Evolutionary conservation across 2,113 vertebrate species (phyloP), one percentile per base, ranked within the genome.

Genomic region (Tympanuchus pallidicinctus): DNA sequence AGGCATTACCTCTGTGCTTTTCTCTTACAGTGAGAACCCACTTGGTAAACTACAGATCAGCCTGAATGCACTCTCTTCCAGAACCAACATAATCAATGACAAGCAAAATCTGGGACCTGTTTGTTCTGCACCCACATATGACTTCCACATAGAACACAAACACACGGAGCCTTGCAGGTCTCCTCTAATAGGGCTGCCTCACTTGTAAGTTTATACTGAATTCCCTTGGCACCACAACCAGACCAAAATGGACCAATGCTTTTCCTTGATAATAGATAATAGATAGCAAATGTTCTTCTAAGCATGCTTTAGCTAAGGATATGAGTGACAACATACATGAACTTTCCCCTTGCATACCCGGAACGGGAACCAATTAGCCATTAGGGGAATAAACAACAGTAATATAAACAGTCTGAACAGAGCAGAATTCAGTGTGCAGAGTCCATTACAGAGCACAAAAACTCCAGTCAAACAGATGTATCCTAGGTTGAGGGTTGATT

Each of bases 381-480:
- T 61, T 32, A n/a, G 34, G 36, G 57, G 77, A 78, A 86, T 75
- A 36, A 89, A 79, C 43, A 78, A 1, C 24, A 27, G 10, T 60
- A 38, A 45, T 1, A 1, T 75, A 82, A 85, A 73, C 0, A 22
- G 13, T 12, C 34, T 63, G 36, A 91, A 70, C 5, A 60, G 34
- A 61, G 27, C 38, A 86, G 27, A 30, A 75, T 38, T 60, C 54
- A n/a, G 20, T 36, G 11, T 57, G 11, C 24, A 61, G 40, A 40
- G 54, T 60, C 59, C 43, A 42, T 90, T 72, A 65, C 30, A 76
- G 45, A n/a, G 7, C 17, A 65, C 19, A 25, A 43, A 66, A 87
- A 92, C 83, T 79, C 11, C n/a, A 82, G 15, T 60, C 30, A 75
- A 89, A 76, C n/a, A 91, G 34, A 82, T 88, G 42, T 22, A 87